Percentiles rank a stretch among this genome's conserved stretches.
These are phyloP conservation scores for Psix sp. DNA, from an alignment of 1,140 invertebrate species.

Conservation along the genomic window DNA sequence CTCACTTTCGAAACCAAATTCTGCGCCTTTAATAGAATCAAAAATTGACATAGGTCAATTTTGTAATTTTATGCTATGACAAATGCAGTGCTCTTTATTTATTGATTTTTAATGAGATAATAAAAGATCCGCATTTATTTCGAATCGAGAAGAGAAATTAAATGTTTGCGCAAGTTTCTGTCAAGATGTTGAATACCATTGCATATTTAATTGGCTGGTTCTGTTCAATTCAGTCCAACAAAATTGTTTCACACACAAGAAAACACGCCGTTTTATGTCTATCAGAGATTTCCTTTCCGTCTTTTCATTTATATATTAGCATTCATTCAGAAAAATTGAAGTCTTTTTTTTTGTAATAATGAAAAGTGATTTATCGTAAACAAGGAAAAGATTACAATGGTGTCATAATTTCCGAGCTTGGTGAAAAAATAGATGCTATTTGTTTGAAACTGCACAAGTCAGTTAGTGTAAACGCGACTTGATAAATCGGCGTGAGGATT, in stretches of 20 bases:
- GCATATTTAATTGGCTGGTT: too few species aligned
- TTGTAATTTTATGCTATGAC: too few species aligned
- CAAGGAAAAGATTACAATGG: constrained; percentile 33
- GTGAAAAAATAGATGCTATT: neutral
- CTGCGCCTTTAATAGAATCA: too few species aligned
- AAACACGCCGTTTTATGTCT: neutral
- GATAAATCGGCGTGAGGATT: too few species aligned
- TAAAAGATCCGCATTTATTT: too few species aligned
- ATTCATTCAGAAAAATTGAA: neutral
- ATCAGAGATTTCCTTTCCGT: neutral
- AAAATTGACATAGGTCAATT: too few species aligned
- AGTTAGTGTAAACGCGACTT: neutral
- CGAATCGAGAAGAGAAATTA: neutral
- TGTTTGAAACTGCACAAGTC: constrained; percentile 1
- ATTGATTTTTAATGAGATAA: too few species aligned
- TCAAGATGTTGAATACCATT: too few species aligned
- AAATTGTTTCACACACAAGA: neutral
- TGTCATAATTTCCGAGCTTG: constrained; percentile 14
- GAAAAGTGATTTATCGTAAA: constrained; percentile 34
- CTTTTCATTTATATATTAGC: neutral
- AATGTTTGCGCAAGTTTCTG: neutral
- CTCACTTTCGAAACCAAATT: too few species aligned
- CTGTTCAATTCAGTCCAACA: too few species aligned
- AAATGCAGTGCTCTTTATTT: too few species aligned
- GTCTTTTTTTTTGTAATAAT: constrained; percentile 18